Evolutionary conservation across 2,888 invertebrate genomes (phyloP).

Genomic region (Erynnis tages): DNA sequence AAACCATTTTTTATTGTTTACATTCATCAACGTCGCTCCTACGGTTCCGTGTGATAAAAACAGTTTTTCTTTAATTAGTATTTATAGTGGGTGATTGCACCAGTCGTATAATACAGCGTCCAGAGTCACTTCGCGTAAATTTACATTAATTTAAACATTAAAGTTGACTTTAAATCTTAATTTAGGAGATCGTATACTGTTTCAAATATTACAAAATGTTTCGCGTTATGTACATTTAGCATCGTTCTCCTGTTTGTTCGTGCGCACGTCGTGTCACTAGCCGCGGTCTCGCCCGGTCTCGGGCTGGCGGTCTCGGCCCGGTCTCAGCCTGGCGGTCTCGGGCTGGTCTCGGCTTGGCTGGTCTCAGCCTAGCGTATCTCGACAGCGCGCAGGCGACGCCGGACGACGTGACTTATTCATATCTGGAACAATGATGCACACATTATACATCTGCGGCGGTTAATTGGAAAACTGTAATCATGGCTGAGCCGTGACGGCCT

Average conservation of each 20-base stretch:
- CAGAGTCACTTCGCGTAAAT: conserved; percentile 64
- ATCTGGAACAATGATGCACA: conserved; percentile 54
- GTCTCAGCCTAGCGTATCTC: background rate
- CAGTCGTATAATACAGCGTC: conserved; percentile 62
- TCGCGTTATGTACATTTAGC: conserved; percentile 77
- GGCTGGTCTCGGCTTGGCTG: background rate
- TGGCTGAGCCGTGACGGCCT: background rate
- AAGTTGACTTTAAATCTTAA: conserved; percentile 81
- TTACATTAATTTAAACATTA: conserved; percentile 73
- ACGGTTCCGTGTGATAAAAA: conserved; percentile 65
- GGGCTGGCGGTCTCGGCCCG: conserved; percentile 23
- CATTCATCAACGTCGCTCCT: conserved; percentile 65
- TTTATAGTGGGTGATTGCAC: conserved; percentile 68
- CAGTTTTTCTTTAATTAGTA: conserved; percentile 37
- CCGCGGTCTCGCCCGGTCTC: conserved; percentile 29
- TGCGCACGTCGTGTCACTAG: conserved; percentile 46
- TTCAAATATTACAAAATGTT: conserved; percentile 81
- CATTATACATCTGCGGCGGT: conserved; percentile 6
- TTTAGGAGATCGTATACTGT: conserved; percentile 82
- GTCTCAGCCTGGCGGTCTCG: background rate
- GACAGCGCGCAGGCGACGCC: conserved; percentile 45
- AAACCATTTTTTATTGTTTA: conserved; percentile 77
- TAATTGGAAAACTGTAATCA: conserved; percentile 25
- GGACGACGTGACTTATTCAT: conserved; percentile 66
- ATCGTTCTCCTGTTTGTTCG: conserved; percentile 72